These are phyloP conservation scores for Papilio xuthus DNA, from an alignment of 1,140 invertebrate genomes.

Conservation along the genomic window DNA sequence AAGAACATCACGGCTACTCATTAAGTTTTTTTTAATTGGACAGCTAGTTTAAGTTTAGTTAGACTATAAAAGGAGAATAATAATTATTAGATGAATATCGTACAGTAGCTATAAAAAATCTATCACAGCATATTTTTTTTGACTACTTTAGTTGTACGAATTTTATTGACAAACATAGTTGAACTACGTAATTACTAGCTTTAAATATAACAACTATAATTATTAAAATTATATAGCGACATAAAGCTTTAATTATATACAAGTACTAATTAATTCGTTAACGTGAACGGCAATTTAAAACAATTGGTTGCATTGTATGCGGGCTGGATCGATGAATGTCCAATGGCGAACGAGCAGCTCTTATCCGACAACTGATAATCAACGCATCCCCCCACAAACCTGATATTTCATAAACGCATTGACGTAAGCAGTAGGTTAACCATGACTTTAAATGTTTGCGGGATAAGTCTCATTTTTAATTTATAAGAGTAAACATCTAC, in stretches of 20 bases:
- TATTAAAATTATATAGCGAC: neutral
- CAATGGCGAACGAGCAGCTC: slow-evolving; percentile 19
- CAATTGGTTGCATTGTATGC: slow-evolving; percentile 34
- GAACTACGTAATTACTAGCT: no score
- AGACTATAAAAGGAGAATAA: no score
- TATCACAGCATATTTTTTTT: no score
- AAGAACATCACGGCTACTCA: no score
- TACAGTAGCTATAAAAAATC: no score
- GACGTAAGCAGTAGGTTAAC: slow-evolving; percentile 48
- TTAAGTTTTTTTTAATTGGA: no score
- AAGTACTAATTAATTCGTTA: neutral
- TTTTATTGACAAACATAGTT: no score
- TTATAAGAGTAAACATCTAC: no score
- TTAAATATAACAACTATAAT: neutral
- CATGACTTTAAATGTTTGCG: slow-evolving; percentile 17
- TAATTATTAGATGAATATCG: no score
- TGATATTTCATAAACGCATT: slow-evolving; percentile 52
- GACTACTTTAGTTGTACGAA: no score
- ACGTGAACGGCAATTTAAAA: neutral
- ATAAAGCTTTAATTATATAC: neutral
- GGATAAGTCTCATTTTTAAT: neutral
- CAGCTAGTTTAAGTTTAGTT: no score
- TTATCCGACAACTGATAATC: slow-evolving; percentile 61
- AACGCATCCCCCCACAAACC: slow-evolving; percentile 44
- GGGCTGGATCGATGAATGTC: slow-evolving; percentile 31